A percentile compares a stretch with the other conserved stretches of the same genome.
These are phyloP conservation scores for Nannoperca obscura DNA, from an alignment of 2,797 vertebrate species.

Conservation along the genomic window DNA sequence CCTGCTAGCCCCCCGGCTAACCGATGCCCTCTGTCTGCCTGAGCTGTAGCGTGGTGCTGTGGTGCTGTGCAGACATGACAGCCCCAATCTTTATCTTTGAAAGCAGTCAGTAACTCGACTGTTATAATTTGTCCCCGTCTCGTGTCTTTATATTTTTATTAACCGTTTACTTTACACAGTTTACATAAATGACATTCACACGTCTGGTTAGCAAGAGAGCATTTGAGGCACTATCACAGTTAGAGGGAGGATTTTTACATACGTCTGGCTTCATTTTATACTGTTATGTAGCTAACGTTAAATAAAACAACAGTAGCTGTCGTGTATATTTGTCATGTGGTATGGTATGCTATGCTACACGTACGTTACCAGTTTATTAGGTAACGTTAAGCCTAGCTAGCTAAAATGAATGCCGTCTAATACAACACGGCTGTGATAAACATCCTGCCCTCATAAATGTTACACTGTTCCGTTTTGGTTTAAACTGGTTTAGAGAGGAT, in stretches of 20 bases:
- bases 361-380: not conserved
- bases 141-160: not conserved
- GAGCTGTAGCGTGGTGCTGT: not conserved
- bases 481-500: not conserved
- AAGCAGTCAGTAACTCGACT: not conserved
- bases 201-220: slow-evolving; percentile 41
- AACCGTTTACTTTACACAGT: not conserved
- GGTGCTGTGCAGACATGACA: not conserved
- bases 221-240: not conserved
- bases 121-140: not conserved
- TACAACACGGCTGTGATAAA: not conserved
- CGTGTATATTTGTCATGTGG: not conserved
- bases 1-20: slow-evolving; percentile 64
- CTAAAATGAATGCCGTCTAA: not conserved
- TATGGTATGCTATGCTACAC: not conserved
- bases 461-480: not conserved
- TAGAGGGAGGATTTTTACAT: not conserved
- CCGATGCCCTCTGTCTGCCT: slow-evolving; percentile 50
- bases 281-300: not conserved
- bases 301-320: not conserved
- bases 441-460: no score
- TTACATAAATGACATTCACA: slow-evolving; percentile 59
- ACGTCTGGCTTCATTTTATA: not conserved
- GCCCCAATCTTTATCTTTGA: not conserved
- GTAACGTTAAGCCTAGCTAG: not conserved